Evolutionary conservation across 2,888 invertebrate genomes (phyloP).

Genomic region (Hetaerina titia): DNA sequence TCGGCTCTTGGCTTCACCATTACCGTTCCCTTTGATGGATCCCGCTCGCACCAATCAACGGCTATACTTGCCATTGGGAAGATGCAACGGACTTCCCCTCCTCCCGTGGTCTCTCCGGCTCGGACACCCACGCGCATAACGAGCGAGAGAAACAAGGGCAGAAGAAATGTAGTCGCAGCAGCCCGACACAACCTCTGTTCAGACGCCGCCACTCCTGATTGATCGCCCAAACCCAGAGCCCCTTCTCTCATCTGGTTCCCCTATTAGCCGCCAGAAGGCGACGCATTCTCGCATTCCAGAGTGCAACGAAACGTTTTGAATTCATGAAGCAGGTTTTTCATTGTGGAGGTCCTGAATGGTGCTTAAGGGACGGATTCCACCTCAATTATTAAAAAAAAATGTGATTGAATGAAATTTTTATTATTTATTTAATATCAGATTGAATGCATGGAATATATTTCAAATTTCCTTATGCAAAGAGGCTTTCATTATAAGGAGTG

Average conservation of each 20-base stretch:
- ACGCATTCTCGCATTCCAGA: not conserved
- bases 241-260: slow-evolving; percentile 18
- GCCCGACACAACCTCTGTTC: not conserved
- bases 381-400: no score
- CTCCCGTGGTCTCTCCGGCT: not conserved
- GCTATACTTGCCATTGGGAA: not conserved
- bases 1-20: not conserved
- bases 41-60: slow-evolving; percentile 35
- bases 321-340: no score
- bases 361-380: no score
- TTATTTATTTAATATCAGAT: no score
- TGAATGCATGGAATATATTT: no score
- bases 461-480: no score
- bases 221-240: not conserved
- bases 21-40: not conserved
- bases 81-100: not conserved
- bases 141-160: not conserved
- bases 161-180: not conserved
- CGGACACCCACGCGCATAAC: not conserved
- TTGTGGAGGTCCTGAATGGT: no score
- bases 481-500: no score
- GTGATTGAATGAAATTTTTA: no score
- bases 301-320: not conserved
- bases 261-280: slow-evolving; percentile 19
- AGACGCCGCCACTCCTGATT: not conserved